Percentiles rank a stretch among this genome's conserved stretches.
Conservation (phyloP, 2,888 invertebrate genomes). For the Yponomeuta plumbellus region DNA sequence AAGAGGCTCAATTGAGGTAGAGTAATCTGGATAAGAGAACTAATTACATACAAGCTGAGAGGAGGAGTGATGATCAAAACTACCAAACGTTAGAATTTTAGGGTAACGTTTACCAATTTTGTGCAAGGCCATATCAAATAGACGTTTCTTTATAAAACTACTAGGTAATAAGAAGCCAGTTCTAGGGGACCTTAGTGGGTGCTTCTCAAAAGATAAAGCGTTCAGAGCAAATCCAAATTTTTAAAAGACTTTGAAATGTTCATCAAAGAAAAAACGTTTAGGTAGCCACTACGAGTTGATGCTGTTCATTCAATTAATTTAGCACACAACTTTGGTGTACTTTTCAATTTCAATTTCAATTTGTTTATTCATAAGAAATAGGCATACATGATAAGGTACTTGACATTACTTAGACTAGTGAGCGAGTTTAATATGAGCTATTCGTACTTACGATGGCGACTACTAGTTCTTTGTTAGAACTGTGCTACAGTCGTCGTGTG, state of each 20-base stretch:
- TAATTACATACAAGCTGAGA: slow-evolving; percentile 10
- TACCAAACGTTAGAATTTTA: slow-evolving; percentile 8
- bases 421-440: too few species aligned
- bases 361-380: too few species aligned
- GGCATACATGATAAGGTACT: too few species aligned
- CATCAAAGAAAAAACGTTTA: slow-evolving; percentile 48
- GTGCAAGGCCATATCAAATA: slow-evolving; percentile 11
- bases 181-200: slow-evolving; percentile 51
- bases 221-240: slow-evolving; percentile 41
- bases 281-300: slow-evolving; percentile 55
- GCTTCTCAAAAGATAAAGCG: slow-evolving; percentile 63
- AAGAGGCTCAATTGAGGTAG: slow-evolving; percentile 15
- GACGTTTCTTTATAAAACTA: slow-evolving; percentile 33
- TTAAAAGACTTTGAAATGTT: slow-evolving; percentile 37
- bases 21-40: neutral
- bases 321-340: neutral
- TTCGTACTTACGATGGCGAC: too few species aligned
- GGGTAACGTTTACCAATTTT: slow-evolving; percentile 15
- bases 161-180: slow-evolving; percentile 51
- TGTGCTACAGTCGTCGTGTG: too few species aligned
- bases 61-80: slow-evolving; percentile 13
- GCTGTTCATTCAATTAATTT: neutral
- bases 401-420: too few species aligned
- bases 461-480: too few species aligned
- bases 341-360: too few species aligned